phyloP scores from a whole-genome alignment of 2,797 vertebrate species.

The Paratrypauchen microcephalus region DNA sequence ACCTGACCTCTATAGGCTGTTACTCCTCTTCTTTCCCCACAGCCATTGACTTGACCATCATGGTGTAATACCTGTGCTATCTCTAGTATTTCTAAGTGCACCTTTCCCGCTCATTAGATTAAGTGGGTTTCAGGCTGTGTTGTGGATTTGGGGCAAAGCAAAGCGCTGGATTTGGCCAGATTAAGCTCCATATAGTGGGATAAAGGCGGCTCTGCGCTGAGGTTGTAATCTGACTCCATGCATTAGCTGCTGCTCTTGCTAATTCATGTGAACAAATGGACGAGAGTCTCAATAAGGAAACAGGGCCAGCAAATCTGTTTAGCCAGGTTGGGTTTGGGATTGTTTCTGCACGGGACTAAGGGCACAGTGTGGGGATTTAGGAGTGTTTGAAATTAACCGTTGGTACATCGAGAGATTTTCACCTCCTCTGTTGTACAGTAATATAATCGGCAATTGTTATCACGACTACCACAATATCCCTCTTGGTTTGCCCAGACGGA shows the following conservation, averaged over 20 bases:
- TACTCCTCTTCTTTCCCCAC: slow-evolving; percentile 1
- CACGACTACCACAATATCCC: neutral
- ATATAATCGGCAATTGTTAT: neutral
- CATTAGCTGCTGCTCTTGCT: slow-evolving; percentile 66
- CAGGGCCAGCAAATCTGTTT: slow-evolving; percentile 37
- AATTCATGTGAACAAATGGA: slow-evolving; percentile 68
- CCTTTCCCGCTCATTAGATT: slow-evolving; percentile 74
- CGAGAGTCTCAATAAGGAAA: slow-evolving; percentile 43
- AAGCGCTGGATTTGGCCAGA: slow-evolving; percentile 71
- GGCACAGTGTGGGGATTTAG: slow-evolving; percentile 30
- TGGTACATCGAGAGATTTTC: slow-evolving; percentile 16
- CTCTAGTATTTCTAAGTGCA: slow-evolving; percentile 49
- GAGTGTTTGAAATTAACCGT: slow-evolving; percentile 30
- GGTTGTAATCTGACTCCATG: slow-evolving; percentile 73
- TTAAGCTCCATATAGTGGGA: slow-evolving; percentile 74
- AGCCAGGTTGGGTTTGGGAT: slow-evolving; percentile 34
- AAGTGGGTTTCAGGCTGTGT: slow-evolving; percentile 73
- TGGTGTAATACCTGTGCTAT: neutral
- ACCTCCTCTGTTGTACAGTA: slow-evolving; percentile 9
- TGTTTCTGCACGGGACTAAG: slow-evolving; percentile 24
- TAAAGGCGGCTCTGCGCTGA: slow-evolving; percentile 66
- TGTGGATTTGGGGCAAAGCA: slow-evolving; percentile 73
- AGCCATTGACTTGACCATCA: slow-evolving; percentile 18
- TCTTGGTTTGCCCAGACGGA: neutral
- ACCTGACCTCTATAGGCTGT: slow-evolving; percentile 14